phyloP scores from a whole-genome alignment of 2,113 vertebrate species.

The Oreocharis arfaki region DNA sequence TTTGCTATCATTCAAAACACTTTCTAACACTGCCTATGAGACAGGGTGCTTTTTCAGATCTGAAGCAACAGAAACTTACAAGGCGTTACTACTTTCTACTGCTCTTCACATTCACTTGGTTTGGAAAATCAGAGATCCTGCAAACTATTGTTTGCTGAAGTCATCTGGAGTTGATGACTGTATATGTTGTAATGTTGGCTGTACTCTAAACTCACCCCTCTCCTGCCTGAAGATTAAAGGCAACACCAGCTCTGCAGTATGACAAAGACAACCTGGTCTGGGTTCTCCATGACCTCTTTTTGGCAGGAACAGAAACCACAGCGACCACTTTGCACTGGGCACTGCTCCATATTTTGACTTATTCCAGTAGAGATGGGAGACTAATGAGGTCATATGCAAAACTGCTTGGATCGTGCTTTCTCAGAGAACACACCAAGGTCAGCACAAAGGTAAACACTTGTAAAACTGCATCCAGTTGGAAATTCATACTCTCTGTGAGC shows the following conservation, averaged over 20 bases:
- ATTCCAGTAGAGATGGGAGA: neutral
- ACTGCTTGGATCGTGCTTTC: neutral
- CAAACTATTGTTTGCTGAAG: neutral
- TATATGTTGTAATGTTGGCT: neutral
- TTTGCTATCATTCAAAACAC: neutral
- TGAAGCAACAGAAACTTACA: neutral
- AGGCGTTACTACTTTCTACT: neutral
- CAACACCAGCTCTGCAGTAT: slow-evolving; percentile 17
- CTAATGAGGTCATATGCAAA: neutral
- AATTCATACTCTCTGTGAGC: neutral
- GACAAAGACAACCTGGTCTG: slow-evolving; percentile 51
- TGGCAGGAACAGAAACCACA: slow-evolving; percentile 61
- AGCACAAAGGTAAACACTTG: neutral
- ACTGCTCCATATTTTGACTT: slow-evolving; percentile 61
- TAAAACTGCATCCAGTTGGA: neutral
- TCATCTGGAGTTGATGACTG: neutral
- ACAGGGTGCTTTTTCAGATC: neutral
- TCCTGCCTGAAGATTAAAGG: slow-evolving; percentile 13
- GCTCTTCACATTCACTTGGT: neutral
- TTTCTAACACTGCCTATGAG: neutral
- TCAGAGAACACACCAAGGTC: neutral
- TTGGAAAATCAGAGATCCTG: neutral
- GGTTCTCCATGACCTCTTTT: slow-evolving; percentile 29
- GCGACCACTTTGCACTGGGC: slow-evolving; percentile 59
- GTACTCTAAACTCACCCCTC: neutral